Percentiles rank a stretch among this genome's conserved stretches.
Evolutionary conservation across 1,140 invertebrate species (phyloP).

Genomic region (Aporrectodea caliginosa): DNA sequence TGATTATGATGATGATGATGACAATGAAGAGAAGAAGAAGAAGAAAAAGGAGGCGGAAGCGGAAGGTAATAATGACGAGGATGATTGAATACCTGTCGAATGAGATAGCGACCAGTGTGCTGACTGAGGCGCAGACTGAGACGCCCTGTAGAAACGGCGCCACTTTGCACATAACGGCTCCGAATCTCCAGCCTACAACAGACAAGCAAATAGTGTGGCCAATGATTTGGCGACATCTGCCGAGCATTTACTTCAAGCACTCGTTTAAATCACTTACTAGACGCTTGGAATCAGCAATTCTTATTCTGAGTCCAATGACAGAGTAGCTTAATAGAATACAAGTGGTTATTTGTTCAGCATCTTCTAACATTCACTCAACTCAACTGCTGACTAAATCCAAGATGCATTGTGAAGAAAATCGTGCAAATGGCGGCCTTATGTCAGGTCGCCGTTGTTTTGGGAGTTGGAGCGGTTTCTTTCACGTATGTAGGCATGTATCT

Average conservation of each 20-base stretch:
- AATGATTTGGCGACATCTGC: not conserved
- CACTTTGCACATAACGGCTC: slow-evolving; percentile 88
- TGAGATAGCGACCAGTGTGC: slow-evolving; percentile 86
- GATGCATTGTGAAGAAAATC: too few species aligned
- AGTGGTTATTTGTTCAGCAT: too few species aligned
- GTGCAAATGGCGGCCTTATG: too few species aligned
- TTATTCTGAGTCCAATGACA: too few species aligned
- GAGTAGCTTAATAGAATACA: too few species aligned
- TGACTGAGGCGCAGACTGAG: slow-evolving; percentile 86
- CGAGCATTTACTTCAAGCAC: not conserved
- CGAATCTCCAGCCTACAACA: slow-evolving; percentile 91
- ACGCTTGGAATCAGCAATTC: not conserved
- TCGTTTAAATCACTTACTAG: not conserved
- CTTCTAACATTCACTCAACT: too few species aligned
- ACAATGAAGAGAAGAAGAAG: not conserved
- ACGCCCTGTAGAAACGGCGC: slow-evolving; percentile 89
- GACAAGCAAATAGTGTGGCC: not conserved
- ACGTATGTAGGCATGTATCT: too few species aligned
- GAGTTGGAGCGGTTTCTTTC: too few species aligned
- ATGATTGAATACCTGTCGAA: slow-evolving; percentile 78
- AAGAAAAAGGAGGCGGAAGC: not conserved
- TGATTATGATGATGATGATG: too few species aligned
- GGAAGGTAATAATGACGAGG: not conserved
- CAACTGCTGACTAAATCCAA: too few species aligned
- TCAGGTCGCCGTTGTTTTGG: too few species aligned